A percentile compares a stretch with the other conserved stretches of the same genome.
phyloP scores from a whole-genome alignment of 2,797 vertebrate species.

The Hoplostethus mediterraneus region DNA sequence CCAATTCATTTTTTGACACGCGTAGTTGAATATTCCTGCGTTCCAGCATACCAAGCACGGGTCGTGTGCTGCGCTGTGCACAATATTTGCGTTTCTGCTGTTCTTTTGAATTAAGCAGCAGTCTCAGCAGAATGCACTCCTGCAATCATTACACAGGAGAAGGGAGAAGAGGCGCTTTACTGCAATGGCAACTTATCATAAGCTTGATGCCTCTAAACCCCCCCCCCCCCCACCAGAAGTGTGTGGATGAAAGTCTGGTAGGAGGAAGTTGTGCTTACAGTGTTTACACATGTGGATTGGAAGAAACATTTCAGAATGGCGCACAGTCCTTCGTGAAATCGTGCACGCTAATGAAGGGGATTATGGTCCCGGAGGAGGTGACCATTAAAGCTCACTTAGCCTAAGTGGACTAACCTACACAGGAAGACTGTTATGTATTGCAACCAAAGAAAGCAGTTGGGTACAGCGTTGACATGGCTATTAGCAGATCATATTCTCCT shows the following conservation, averaged over 20 bases:
- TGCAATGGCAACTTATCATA: slow-evolving; percentile 42
- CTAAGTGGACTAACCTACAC: slow-evolving; percentile 37
- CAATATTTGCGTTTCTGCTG: slow-evolving; percentile 24
- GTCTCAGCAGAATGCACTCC: slow-evolving; percentile 35
- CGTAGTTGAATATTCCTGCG: not conserved
- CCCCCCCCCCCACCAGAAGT: slow-evolving; percentile 19
- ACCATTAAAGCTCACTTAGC: slow-evolving; percentile 41
- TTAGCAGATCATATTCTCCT: slow-evolving; percentile 40
- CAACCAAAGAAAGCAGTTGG: slow-evolving; percentile 36
- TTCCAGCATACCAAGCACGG: not conserved
- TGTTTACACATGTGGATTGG: slow-evolving; percentile 29
- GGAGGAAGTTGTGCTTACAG: slow-evolving; percentile 22
- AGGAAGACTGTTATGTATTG: slow-evolving; percentile 44
- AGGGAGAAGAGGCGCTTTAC: slow-evolving; percentile 25
- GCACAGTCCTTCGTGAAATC: slow-evolving; percentile 49
- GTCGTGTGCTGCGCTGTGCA: not conserved
- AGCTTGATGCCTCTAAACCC: slow-evolving; percentile 15
- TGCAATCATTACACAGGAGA: slow-evolving; percentile 43
- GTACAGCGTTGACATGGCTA: slow-evolving; percentile 33
- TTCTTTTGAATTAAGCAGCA: slow-evolving; percentile 27
- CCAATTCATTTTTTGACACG: not conserved
- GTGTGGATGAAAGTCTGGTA: slow-evolving; percentile 42
- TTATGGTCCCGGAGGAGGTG: slow-evolving; percentile 58
- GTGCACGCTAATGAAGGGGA: slow-evolving; percentile 50
- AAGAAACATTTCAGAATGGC: slow-evolving; percentile 38